Evolutionary conservation across 2,797 vertebrate genomes (phyloP).

Genomic region (Poeciliopsis infans): DNA sequence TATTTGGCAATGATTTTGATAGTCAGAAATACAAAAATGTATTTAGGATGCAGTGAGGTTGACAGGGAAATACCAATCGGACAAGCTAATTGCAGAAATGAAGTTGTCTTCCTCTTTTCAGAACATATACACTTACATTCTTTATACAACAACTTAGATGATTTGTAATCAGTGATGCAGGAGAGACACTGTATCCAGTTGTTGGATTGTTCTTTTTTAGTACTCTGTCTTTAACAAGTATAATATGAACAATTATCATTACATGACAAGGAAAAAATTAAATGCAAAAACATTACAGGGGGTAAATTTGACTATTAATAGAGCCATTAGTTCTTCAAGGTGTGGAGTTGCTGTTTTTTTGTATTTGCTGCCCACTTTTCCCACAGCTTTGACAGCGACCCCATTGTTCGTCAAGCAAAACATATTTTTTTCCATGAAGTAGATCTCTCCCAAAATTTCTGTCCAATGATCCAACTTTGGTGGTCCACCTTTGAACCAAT

Average conservation of each 20-base stretch:
- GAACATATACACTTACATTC: neutral
- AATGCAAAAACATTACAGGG: neutral
- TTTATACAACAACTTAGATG: neutral
- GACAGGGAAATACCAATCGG: neutral
- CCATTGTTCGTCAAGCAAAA: neutral
- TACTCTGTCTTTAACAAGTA: neutral
- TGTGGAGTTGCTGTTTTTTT: neutral
- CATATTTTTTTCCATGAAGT: neutral
- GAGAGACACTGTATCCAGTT: neutral
- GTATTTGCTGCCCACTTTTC: neutral
- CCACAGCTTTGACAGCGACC: neutral
- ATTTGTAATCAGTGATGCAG: neutral
- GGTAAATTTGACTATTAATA: neutral
- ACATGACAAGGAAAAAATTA: neutral
- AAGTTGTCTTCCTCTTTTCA: neutral
- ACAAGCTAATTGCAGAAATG: neutral
- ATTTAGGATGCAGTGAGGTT: neutral
- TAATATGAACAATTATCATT: neutral
- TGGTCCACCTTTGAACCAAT: neutral
- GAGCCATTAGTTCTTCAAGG: neutral
- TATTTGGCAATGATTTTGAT: neutral
- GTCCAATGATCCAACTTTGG: too few species aligned
- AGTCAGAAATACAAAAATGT: neutral
- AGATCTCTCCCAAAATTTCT: too few species aligned
- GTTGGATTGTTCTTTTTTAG: neutral